Conservation (phyloP, 2,888 invertebrate genomes). For the Bembecia ichneumoniformis region DNA sequence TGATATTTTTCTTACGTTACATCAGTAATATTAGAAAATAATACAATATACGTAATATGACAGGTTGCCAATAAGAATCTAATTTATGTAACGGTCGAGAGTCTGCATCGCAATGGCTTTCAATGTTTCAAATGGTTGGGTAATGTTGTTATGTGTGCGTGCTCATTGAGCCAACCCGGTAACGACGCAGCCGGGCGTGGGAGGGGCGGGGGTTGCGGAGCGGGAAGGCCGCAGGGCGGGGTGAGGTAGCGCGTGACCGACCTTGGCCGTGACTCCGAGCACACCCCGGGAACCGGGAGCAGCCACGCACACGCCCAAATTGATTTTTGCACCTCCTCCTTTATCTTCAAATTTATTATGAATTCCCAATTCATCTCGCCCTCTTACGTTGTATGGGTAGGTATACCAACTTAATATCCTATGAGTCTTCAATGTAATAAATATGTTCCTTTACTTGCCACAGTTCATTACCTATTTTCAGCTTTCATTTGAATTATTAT, state of each 20-base stretch:
- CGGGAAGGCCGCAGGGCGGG: conserved; percentile 4
- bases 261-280: conserved; percentile 66
- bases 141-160: conserved; percentile 4
- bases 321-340: conserved; percentile 42
- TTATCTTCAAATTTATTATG: conserved; percentile 14
- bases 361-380: conserved; percentile 1
- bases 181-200: conserved; percentile 10
- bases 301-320: conserved; percentile 37
- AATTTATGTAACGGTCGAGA: too few relatives aligned
- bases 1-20: too few relatives aligned
- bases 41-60: too few relatives aligned
- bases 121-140: too few relatives aligned
- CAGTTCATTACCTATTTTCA: too few relatives aligned
- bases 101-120: too few relatives aligned
- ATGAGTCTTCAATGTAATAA: too few relatives aligned
- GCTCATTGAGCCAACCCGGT: conserved; percentile 10
- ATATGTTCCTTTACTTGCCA: too few relatives aligned
- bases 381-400: conserved; percentile 4
- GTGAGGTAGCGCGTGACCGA: conserved; percentile 35
- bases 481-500: too few relatives aligned
- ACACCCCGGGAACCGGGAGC: conserved; percentile 29
- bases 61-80: too few relatives aligned
- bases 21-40: too few relatives aligned
- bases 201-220: conserved; percentile 9
- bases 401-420: too few relatives aligned